Evolutionary conservation across 2,888 invertebrate species (phyloP).

Genomic region (Metalampra italica): DNA sequence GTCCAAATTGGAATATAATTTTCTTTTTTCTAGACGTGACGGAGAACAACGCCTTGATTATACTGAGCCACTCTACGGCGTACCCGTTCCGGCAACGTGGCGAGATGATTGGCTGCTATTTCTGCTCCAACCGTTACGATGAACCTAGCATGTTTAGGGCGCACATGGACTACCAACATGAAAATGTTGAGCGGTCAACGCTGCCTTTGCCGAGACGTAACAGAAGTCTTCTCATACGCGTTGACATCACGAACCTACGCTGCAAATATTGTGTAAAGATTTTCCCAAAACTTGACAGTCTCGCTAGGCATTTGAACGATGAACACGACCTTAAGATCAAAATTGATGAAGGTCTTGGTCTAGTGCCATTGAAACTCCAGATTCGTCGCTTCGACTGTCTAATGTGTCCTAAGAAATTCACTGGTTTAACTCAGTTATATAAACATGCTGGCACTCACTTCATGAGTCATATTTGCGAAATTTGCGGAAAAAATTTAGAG

Average conservation of each 20-base stretch:
- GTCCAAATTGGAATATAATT: not conserved
- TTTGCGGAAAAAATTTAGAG: slow-evolving; percentile 18
- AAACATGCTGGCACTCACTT: slow-evolving; percentile 19
- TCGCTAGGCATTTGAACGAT: slow-evolving; percentile 17
- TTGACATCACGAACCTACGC: slow-evolving; percentile 17
- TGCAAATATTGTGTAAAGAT: slow-evolving; percentile 14
- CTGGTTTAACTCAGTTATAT: slow-evolving; percentile 10
- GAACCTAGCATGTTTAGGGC: slow-evolving; percentile 5
- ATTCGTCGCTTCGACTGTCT: slow-evolving; percentile 13
- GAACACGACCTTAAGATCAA: slow-evolving; percentile 14
- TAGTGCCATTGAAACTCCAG: slow-evolving; percentile 17
- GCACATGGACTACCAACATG: slow-evolving; percentile 1
- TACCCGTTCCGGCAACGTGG: slow-evolving; percentile 15
- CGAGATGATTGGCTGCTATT: slow-evolving; percentile 6
- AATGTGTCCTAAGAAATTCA: slow-evolving; percentile 15
- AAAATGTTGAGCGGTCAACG: not conserved
- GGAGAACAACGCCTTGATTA: slow-evolving; percentile 13
- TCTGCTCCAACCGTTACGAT: slow-evolving; percentile 14
- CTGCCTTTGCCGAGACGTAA: not conserved
- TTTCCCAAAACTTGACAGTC: slow-evolving; percentile 7
- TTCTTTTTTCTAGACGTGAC: slow-evolving; percentile 5
- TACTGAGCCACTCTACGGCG: slow-evolving; percentile 19
- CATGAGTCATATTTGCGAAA: slow-evolving; percentile 17
- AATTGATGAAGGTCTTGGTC: slow-evolving; percentile 6
- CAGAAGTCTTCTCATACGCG: slow-evolving; percentile 1